Conservation (phyloP, 2,113 vertebrate species). For the Paracyprichromis sp. region DNA sequence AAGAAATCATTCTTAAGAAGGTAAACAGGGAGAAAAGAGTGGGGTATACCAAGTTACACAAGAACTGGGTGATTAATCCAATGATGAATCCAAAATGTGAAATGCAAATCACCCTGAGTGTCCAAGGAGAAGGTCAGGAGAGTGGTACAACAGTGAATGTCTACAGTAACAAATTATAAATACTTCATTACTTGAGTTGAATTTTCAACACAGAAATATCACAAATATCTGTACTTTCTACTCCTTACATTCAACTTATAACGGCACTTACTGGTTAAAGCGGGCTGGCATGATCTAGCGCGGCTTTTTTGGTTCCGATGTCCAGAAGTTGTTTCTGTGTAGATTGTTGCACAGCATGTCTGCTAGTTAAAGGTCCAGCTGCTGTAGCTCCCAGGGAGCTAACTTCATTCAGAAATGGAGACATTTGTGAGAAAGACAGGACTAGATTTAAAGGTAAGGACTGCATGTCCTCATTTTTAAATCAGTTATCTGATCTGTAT, state of each 20-base stretch:
- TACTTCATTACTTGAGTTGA: not conserved
- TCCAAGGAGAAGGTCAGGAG: not conserved
- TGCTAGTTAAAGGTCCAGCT: not conserved
- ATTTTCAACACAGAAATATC: not conserved
- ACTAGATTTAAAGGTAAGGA: not conserved
- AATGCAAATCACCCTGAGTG: not conserved
- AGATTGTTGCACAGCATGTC: not conserved
- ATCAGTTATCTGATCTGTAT: not conserved
- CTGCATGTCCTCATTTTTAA: not conserved
- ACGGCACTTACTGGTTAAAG: not conserved
- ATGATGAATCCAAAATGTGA: not conserved
- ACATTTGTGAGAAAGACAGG: not conserved
- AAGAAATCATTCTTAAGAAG: not conserved
- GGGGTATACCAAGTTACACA: not conserved
- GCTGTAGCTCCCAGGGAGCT: not conserved
- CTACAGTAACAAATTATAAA: not conserved
- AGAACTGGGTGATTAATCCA: not conserved
- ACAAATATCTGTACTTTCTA: not conserved
- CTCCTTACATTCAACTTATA: not conserved
- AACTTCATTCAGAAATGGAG: not conserved
- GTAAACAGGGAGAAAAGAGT: not conserved
- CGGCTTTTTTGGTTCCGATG: not conserved
- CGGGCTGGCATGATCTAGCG: not conserved
- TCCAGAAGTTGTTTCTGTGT: not conserved
- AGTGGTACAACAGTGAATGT: not conserved